Conservation (phyloP, 1,140 invertebrate genomes). For the Sarcophaga bullata region DNA sequence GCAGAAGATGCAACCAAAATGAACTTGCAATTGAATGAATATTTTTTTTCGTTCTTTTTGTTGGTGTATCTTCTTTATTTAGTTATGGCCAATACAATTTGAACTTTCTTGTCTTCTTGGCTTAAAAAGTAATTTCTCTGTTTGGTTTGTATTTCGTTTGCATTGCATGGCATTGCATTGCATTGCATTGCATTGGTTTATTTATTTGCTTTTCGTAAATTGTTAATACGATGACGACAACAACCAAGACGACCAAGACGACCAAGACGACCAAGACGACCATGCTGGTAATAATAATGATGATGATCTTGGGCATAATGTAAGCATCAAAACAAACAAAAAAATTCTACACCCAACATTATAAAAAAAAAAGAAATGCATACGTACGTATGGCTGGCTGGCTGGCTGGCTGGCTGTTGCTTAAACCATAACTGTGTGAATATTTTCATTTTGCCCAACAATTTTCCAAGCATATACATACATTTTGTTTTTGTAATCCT, state of each 20-base stretch:
- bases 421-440: conserved; percentile 22
- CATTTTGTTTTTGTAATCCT: background rate
- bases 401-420: too few relatives aligned
- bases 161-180: conserved; percentile 4
- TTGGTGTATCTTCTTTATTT: background rate
- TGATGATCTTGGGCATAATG: too few relatives aligned
- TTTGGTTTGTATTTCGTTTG: conserved; percentile 1
- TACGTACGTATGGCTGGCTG: too few relatives aligned
- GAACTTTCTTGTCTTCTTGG: conserved; percentile 5
- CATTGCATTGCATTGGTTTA: conserved; percentile 17
- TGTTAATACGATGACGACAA: background rate
- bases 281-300: too few relatives aligned
- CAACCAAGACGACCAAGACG: too few relatives aligned
- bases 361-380: background rate
- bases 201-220: background rate
- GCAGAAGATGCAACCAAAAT: background rate
- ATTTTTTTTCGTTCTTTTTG: background rate
- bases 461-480: too few relatives aligned
- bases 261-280: too few relatives aligned
- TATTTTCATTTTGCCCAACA: background rate
- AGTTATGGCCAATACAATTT: conserved; percentile 26
- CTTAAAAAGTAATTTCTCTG: conserved; percentile 3
- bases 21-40: conserved; percentile 26
- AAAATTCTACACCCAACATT: conserved; percentile 12
- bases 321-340: background rate